phyloP scores from a whole-genome alignment of 2,797 vertebrate genomes.

The Tokudaia tokunoshimensis region DNA sequence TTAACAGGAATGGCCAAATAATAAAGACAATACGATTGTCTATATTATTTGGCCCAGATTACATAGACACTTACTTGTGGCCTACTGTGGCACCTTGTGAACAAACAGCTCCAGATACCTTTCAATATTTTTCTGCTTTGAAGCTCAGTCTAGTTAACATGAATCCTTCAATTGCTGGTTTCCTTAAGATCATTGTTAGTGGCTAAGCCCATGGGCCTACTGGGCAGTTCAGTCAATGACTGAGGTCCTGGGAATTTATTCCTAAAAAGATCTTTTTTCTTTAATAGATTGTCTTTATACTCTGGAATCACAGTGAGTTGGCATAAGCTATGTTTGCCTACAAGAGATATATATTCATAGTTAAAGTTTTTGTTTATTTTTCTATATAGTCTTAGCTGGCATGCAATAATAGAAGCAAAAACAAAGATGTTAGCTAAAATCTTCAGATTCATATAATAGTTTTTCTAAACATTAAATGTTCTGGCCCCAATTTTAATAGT shows the following conservation, averaged over 20 bases:
- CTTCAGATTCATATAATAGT: too few relatives aligned
- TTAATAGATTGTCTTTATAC: neutral
- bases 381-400: neutral
- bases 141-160: neutral
- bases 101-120: neutral
- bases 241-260: neutral
- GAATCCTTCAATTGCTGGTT: neutral
- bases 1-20: neutral
- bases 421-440: neutral
- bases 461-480: neutral
- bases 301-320: neutral
- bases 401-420: neutral
- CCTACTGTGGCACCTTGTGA: neutral
- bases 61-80: neutral
- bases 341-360: neutral
- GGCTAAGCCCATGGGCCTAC: neutral
- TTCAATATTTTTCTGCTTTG: neutral
- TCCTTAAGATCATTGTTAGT: neutral
- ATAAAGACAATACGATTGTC: neutral
- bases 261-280: neutral
- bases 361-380: neutral
- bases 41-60: too few relatives aligned
- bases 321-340: neutral
- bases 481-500: neutral
- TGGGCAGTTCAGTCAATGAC: neutral